phyloP scores from a whole-genome alignment of 2,113 vertebrate species.

The Etheostoma spectabile region DNA sequence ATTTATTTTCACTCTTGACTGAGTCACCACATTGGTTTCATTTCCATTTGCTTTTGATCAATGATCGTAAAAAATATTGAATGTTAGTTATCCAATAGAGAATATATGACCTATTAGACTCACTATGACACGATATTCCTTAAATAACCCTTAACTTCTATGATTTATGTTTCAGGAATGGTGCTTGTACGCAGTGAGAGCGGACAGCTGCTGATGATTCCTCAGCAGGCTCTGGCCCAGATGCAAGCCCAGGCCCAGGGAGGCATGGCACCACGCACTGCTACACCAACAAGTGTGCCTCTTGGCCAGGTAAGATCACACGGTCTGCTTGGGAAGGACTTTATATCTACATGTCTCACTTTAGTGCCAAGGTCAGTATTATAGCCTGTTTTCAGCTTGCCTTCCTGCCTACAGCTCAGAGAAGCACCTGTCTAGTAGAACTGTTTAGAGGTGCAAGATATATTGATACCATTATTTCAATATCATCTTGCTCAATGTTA shows the following conservation, averaged over 20 bases:
- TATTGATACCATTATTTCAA: too few species aligned
- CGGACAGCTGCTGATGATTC: slow-evolving; percentile 96
- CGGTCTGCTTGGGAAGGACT: background rate
- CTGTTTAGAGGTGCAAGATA: too few species aligned
- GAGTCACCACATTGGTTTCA: background rate
- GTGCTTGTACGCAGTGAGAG: slow-evolving; percentile 95
- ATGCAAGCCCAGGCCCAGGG: slow-evolving; percentile 94
- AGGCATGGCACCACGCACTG: slow-evolving; percentile 88
- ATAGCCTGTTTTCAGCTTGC: background rate
- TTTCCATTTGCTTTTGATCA: background rate
- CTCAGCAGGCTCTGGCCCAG: slow-evolving; percentile 95
- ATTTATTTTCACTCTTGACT: background rate
- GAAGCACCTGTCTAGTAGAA: slow-evolving; percentile 19
- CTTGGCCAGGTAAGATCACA: slow-evolving; percentile 87
- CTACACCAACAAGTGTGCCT: slow-evolving; percentile 89
- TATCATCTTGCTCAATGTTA: too few species aligned
- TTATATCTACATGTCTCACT: background rate
- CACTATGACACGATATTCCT: background rate
- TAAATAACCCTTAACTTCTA: background rate
- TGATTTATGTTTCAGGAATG: slow-evolving; percentile 87
- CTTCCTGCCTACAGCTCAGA: background rate
- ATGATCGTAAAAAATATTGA: background rate
- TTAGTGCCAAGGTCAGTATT: background rate
- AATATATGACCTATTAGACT: background rate
- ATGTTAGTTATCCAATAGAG: background rate